Conservation (phyloP, 1,140 invertebrate genomes). For the Caenorhabditis briggsae region DNA sequence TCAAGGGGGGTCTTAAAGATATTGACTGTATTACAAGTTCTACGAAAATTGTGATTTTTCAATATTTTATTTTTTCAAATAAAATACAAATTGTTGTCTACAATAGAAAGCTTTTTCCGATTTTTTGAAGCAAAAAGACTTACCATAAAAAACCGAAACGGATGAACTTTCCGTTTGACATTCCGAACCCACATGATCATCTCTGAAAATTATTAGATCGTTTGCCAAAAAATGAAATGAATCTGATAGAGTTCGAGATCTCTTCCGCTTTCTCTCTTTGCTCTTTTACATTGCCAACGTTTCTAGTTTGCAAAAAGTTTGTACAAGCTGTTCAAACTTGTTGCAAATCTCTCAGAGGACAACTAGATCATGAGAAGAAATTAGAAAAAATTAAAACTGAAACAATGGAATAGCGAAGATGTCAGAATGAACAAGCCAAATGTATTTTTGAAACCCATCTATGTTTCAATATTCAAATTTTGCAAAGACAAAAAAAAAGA, state of each 20-base stretch:
- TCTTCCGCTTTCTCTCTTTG: neutral
- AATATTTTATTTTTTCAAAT: too few relatives aligned
- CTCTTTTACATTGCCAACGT: neutral
- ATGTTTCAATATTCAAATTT: too few relatives aligned
- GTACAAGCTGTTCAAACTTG: slow-evolving; percentile 5
- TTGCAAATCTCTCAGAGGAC: neutral
- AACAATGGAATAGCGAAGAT: too few relatives aligned
- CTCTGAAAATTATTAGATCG: slow-evolving; percentile 16
- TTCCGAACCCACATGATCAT: slow-evolving; percentile 41
- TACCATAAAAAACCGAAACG: slow-evolving; percentile 34
- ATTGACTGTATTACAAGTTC: too few relatives aligned
- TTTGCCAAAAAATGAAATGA: slow-evolving; percentile 11
- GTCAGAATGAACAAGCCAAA: too few relatives aligned
- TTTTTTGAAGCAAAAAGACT: neutral
- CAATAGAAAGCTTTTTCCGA: neutral
- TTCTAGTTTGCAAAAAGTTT: slow-evolving; percentile 37
- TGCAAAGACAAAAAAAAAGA: too few relatives aligned
- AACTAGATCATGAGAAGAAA: neutral
- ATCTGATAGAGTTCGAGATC: neutral
- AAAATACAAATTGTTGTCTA: neutral
- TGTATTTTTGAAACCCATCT: too few relatives aligned
- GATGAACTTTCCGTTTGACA: slow-evolving; percentile 20
- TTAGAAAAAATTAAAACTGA: too few relatives aligned
- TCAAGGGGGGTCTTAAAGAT: too few relatives aligned
- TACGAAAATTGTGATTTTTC: too few relatives aligned